Percentiles rank a stretch among this genome's conserved stretches.
phyloP scores from a whole-genome alignment of 2,113 vertebrate species.

The Orycteropus afer region DNA sequence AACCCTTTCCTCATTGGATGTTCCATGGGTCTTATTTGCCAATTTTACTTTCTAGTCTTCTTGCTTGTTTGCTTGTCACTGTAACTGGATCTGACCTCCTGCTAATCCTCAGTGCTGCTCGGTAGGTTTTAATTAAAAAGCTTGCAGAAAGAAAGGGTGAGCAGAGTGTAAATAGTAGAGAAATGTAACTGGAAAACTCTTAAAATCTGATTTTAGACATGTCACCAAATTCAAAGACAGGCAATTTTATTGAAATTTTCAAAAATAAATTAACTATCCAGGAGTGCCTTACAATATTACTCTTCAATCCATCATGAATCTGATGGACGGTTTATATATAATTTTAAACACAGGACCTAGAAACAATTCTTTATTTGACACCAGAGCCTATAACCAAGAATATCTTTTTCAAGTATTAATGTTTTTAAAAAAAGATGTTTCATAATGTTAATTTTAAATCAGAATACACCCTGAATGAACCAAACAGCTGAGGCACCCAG shows the following conservation, averaged over 20 bases:
- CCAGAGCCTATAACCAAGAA: conserved; percentile 8
- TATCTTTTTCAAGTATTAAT: background rate
- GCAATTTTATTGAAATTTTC: background rate
- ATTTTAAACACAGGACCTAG: background rate
- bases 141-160: background rate
- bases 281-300: background rate
- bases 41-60: background rate
- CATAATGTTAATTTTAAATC: background rate
- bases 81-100: background rate
- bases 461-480: background rate
- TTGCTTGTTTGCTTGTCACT: background rate
- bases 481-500: background rate
- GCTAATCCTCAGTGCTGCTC: background rate
- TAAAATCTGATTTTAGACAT: background rate
- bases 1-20: background rate
- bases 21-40: background rate
- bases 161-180: background rate
- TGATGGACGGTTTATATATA: background rate
- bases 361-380: background rate
- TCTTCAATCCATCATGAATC: background rate
- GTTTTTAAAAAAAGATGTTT: background rate
- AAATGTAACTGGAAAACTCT: background rate
- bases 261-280: background rate
- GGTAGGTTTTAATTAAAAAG: background rate
- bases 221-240: background rate